phyloP scores from a whole-genome alignment of 2,888 invertebrate genomes.

The Colletes collaris region DNA sequence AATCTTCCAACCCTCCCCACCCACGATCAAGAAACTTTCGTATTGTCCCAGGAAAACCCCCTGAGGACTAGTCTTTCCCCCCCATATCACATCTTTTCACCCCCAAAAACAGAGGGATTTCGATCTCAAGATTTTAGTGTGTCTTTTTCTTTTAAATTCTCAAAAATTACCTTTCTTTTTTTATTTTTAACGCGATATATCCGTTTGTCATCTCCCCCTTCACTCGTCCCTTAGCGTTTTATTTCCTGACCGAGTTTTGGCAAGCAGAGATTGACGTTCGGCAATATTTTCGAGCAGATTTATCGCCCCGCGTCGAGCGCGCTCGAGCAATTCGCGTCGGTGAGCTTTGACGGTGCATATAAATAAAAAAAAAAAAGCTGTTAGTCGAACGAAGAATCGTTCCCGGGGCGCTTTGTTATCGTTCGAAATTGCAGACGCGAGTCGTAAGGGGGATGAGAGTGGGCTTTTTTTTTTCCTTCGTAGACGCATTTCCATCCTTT shows the following conservation, averaged over 20 bases:
- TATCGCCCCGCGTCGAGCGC: constrained; percentile 32
- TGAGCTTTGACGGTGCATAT: constrained; percentile 31
- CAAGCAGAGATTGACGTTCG: constrained; percentile 48
- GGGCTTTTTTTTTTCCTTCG: not conserved
- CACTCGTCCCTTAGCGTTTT: constrained; percentile 15
- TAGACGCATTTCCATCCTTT: not conserved
- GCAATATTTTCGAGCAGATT: constrained; percentile 49
- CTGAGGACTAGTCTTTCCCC: constrained; percentile 1
- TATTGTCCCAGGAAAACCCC: too few relatives aligned
- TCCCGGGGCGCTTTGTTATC: constrained; percentile 32
- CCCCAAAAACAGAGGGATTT: not conserved
- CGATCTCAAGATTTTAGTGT: not conserved
- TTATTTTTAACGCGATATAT: constrained; percentile 30
- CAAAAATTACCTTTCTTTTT: not conserved
- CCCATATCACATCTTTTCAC: constrained; percentile 28
- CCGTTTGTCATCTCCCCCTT: not conserved
- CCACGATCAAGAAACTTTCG: too few relatives aligned
- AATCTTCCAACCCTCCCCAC: too few relatives aligned
- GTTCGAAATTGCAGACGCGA: constrained; percentile 21
- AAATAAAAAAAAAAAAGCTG: constrained; percentile 38
- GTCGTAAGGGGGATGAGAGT: too few relatives aligned
- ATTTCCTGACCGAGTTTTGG: constrained; percentile 44
- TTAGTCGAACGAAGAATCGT: constrained; percentile 49
- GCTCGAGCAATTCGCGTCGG: constrained; percentile 28
- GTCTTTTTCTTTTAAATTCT: too few relatives aligned